Conservation (phyloP, 2,797 vertebrate genomes). For the Spinus pinus region DNA sequence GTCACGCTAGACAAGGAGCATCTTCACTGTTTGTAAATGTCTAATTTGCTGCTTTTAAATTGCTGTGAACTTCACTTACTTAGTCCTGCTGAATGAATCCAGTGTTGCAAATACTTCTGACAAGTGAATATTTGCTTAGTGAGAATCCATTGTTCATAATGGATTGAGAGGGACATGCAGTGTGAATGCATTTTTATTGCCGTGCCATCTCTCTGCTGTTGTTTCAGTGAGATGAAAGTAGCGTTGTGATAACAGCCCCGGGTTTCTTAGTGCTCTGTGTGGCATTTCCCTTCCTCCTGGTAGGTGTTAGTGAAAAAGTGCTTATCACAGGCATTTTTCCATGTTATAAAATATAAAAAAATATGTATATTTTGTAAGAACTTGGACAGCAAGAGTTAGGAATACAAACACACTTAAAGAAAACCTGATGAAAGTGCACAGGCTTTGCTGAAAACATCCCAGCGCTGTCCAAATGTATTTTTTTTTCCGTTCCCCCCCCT, state of each 20-base stretch:
- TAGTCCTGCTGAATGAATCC: constrained; percentile 46
- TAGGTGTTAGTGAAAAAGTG: constrained; percentile 4
- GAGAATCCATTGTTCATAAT: constrained; percentile 82
- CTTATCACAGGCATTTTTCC: constrained; percentile 8
- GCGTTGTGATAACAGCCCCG: constrained; percentile 43
- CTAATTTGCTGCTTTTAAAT: constrained; percentile 69
- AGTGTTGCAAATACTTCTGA: constrained; percentile 69
- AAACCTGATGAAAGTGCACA: neutral
- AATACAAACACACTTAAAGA: neutral
- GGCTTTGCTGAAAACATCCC: neutral
- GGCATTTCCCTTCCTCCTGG: neutral
- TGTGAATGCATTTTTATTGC: constrained; percentile 61
- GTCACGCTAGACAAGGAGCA: constrained; percentile 49
- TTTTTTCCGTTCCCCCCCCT: rapidly evolving
- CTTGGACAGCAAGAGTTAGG: neutral
- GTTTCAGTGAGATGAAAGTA: constrained; percentile 62
- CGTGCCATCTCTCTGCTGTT: constrained; percentile 49
- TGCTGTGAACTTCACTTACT: constrained; percentile 57
- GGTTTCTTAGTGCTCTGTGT: constrained; percentile 36
- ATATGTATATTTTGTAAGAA: constrained; percentile 4
- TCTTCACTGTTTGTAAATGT: constrained; percentile 67
- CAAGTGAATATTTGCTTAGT: constrained; percentile 81
- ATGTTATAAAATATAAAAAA: neutral
- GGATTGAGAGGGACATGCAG: constrained; percentile 77
- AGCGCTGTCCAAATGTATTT: rapidly evolving